These are phyloP conservation scores for Tetheella fluctuosa DNA, from an alignment of 2,888 invertebrate species.

Conservation along the genomic window DNA sequence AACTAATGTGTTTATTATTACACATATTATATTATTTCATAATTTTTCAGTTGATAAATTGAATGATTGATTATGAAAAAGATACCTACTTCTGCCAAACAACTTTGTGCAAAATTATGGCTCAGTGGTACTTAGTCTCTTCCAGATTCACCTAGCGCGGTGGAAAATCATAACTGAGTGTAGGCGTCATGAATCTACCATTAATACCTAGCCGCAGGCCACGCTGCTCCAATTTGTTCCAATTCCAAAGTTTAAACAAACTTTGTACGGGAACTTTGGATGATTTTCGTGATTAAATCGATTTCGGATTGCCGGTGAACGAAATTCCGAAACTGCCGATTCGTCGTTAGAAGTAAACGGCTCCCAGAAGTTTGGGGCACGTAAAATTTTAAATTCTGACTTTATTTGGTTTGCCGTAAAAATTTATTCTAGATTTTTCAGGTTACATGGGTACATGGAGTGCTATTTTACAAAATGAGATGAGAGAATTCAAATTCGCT, in stretches of 20 bases:
- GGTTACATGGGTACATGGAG: slow-evolving; percentile 18
- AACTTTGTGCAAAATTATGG: neutral
- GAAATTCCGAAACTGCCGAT: slow-evolving; percentile 75
- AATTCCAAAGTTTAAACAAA: slow-evolving; percentile 77
- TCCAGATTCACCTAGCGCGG: slow-evolving; percentile 33
- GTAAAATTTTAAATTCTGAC: slow-evolving; percentile 67
- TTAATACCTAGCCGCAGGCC: slow-evolving; percentile 77
- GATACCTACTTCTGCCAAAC: too few species aligned
- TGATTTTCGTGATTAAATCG: slow-evolving; percentile 82
- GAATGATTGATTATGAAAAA: neutral
- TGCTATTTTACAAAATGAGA: neutral
- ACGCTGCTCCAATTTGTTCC: slow-evolving; percentile 79
- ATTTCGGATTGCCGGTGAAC: slow-evolving; percentile 77
- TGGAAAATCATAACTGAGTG: slow-evolving; percentile 55
- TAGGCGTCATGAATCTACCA: slow-evolving; percentile 72
- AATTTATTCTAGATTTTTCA: slow-evolving; percentile 47
- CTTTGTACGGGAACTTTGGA: slow-evolving; percentile 76
- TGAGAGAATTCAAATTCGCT: neutral
- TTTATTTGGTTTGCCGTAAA: slow-evolving; percentile 56
- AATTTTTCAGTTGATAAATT: neutral
- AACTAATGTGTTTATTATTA: too few species aligned
- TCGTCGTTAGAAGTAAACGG: slow-evolving; percentile 72
- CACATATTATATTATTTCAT: too few species aligned
- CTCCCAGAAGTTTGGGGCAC: slow-evolving; percentile 61
- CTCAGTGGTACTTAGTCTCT: slow-evolving; percentile 14